phyloP scores from a whole-genome alignment of 2,888 invertebrate genomes.

The Drosophila villosipedis region DNA sequence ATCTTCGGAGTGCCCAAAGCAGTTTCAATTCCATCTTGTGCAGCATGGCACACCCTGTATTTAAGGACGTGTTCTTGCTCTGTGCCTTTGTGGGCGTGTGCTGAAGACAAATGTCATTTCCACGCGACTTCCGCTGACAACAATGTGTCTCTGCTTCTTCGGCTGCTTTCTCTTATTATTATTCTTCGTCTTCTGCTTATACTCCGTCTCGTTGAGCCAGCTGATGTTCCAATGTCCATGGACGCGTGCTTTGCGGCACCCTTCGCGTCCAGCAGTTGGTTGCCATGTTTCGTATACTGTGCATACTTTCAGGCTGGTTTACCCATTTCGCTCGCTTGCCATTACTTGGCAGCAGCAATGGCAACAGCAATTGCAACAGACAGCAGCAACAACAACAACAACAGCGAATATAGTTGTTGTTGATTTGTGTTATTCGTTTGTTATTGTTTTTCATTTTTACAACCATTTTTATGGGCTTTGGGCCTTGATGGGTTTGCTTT shows the following conservation, averaged over 20 bases:
- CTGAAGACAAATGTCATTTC: slow-evolving; percentile 78
- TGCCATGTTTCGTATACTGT: slow-evolving; percentile 10
- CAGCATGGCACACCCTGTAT: slow-evolving; percentile 28
- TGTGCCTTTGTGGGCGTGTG: slow-evolving; percentile 54
- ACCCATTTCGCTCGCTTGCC: slow-evolving; percentile 57
- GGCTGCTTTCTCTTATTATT: slow-evolving; percentile 4
- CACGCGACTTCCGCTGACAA: slow-evolving; percentile 67
- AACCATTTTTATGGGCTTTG: slow-evolving; percentile 69
- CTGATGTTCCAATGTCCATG: slow-evolving; percentile 9
- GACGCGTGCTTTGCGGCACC: not conserved
- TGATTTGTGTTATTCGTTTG: slow-evolving; percentile 39
- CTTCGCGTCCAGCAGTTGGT: not conserved
- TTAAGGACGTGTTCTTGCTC: not conserved
- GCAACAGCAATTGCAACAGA: slow-evolving; percentile 22
- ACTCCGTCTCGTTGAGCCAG: slow-evolving; percentile 2
- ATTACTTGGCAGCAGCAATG: slow-evolving; percentile 54
- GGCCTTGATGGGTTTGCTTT: slow-evolving; percentile 38
- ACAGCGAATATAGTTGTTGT: slow-evolving; percentile 70
- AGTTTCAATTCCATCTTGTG: not conserved
- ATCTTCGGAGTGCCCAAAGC: too few relatives aligned
- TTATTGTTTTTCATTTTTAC: slow-evolving; percentile 73
- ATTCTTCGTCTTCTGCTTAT: not conserved
- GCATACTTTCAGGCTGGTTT: slow-evolving; percentile 52
- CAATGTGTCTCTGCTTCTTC: slow-evolving; percentile 26
- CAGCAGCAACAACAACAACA: slow-evolving; percentile 5